Conservation (phyloP, 2,113 vertebrate species). For the Alces alces region DNA sequence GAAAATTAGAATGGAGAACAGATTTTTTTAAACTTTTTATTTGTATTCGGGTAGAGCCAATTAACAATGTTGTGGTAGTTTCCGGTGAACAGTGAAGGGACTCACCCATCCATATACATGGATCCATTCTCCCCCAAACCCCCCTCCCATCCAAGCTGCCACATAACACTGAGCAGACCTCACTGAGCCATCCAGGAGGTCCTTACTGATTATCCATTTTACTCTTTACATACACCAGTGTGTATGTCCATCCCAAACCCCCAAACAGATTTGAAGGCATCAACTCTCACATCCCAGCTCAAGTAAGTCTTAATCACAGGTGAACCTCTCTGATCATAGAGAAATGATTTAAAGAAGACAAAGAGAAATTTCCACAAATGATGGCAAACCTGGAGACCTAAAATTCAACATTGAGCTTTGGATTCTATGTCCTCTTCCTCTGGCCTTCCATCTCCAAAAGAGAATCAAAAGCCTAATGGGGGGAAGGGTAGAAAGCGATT, state of each 20-base stretch:
- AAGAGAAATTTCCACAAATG: background rate
- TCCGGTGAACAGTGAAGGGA: background rate
- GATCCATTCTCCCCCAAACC: background rate
- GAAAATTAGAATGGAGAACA: background rate
- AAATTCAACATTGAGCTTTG: background rate
- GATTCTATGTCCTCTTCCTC: background rate
- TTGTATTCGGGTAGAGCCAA: background rate
- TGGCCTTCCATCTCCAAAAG: background rate
- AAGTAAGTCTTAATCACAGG: background rate
- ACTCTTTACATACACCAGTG: background rate
- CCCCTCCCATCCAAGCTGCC: background rate
- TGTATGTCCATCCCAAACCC: background rate
- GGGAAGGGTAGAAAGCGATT: background rate
- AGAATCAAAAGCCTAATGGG: background rate
- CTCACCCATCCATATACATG: background rate
- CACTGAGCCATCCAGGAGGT: background rate
- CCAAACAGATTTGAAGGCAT: background rate
- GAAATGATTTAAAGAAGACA: background rate
- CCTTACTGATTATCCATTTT: background rate
- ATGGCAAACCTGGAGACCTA: background rate
- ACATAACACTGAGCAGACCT: background rate
- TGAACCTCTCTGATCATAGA: background rate
- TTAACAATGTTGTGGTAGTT: background rate
- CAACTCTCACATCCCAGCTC: background rate
- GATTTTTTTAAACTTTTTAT: background rate